These are phyloP conservation scores for Caenorhabditis imperialis DNA, from an alignment of 2,888 invertebrate species.

Conservation along the genomic window DNA sequence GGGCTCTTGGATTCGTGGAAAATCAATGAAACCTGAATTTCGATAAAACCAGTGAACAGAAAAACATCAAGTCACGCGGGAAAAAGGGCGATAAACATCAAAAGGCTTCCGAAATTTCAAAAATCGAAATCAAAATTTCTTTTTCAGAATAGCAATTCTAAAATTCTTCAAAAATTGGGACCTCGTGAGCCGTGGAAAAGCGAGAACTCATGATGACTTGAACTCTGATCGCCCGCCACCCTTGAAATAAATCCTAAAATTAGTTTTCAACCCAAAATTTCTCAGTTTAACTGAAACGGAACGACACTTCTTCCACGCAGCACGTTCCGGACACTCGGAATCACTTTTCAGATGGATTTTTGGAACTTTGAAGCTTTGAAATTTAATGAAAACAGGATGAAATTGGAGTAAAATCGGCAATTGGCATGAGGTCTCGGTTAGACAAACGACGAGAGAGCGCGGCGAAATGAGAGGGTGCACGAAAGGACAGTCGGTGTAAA, in stretches of 20 bases:
- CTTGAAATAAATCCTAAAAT: constrained; percentile 35
- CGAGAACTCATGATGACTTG: constrained; percentile 21
- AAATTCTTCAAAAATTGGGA: background rate
- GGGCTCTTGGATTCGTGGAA: too few relatives aligned
- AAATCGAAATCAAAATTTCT: background rate
- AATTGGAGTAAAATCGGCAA: constrained; percentile 14
- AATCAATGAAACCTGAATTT: background rate
- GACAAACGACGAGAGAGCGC: constrained; percentile 23
- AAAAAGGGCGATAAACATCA: background rate
- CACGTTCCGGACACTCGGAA: too few relatives aligned
- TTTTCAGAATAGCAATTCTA: constrained; percentile 4
- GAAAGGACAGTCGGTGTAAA: constrained; percentile 48
- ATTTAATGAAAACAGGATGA: constrained; percentile 14
- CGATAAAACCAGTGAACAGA: background rate
- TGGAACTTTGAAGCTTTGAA: background rate
- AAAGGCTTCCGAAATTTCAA: background rate
- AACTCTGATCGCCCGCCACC: constrained; percentile 21
- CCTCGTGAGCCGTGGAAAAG: constrained; percentile 9
- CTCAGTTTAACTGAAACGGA: too few relatives aligned
- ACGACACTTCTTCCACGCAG: too few relatives aligned
- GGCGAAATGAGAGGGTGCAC: constrained; percentile 12
- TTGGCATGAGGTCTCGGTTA: constrained; percentile 6
- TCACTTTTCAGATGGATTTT: background rate
- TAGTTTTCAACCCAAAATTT: background rate
- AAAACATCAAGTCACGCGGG: background rate